A percentile compares a stretch with the other conserved stretches of the same genome.
phyloP scores from a whole-genome alignment of 2,797 vertebrate species.

The Poliocrania exsul region DNA sequence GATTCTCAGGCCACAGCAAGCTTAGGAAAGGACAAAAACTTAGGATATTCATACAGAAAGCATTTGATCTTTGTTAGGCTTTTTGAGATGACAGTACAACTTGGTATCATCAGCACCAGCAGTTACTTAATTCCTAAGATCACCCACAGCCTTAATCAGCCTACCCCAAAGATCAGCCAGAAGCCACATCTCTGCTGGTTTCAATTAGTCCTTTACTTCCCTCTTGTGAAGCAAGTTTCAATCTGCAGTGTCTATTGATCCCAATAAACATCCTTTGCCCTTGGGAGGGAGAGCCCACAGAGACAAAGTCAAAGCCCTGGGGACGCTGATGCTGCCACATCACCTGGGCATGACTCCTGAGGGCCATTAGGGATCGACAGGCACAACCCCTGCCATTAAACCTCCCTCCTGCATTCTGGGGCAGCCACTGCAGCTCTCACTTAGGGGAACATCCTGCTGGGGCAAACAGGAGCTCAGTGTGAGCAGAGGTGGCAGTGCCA shows the following conservation, averaged over 20 bases:
- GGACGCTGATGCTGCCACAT: neutral
- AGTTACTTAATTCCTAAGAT: neutral
- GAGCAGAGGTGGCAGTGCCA: neutral
- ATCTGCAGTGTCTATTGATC: neutral
- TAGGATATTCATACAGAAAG: neutral
- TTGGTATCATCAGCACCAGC: neutral
- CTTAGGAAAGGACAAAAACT: neutral
- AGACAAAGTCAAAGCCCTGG: neutral
- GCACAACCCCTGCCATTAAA: neutral
- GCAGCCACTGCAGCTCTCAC: neutral
- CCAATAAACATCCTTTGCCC: neutral
- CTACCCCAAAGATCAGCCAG: neutral
- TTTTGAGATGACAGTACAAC: neutral
- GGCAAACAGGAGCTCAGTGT: neutral
- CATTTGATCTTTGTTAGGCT: neutral
- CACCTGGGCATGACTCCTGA: neutral
- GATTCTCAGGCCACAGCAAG: neutral
- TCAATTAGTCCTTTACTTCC: neutral
- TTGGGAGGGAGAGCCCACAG: accelerated
- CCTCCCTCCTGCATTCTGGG: neutral
- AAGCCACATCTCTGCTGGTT: neutral
- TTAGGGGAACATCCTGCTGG: neutral
- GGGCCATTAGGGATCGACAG: neutral
- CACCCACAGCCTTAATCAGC: neutral
- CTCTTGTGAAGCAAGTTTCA: neutral